A percentile compares a stretch with the other conserved stretches of the same genome.
Evolutionary conservation across 2,888 invertebrate species (phyloP).

Genomic region (Eugnorisma glareosa): DNA sequence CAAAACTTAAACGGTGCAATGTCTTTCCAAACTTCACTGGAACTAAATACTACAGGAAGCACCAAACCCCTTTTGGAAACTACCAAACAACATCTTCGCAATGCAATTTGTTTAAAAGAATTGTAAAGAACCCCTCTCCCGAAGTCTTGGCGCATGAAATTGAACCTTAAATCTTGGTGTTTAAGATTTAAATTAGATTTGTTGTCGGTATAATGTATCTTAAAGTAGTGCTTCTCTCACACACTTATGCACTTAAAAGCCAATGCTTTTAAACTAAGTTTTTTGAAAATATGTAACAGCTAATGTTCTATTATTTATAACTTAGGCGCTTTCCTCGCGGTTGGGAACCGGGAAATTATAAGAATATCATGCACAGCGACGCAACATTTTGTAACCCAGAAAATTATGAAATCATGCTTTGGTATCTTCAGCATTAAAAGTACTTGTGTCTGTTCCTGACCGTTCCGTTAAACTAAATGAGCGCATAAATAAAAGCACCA

Average conservation of each 20-base stretch:
- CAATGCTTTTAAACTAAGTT: slow-evolving; percentile 57
- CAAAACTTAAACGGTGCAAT: slow-evolving; percentile 66
- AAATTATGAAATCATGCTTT: background rate
- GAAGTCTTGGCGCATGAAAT: slow-evolving; percentile 47
- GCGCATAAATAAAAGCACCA: background rate
- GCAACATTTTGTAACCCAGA: background rate
- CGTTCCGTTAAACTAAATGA: background rate
- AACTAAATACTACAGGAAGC: slow-evolving; percentile 68
- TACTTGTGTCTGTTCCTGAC: background rate
- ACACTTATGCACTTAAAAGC: slow-evolving; percentile 57
- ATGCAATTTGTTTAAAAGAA: slow-evolving; percentile 79
- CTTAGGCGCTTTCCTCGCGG: background rate
- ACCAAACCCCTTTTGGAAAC: slow-evolving; percentile 70
- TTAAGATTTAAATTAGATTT: slow-evolving; percentile 58
- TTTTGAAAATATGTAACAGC: slow-evolving; percentile 46
- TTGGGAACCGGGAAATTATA: background rate
- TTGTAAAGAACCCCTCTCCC: slow-evolving; percentile 71
- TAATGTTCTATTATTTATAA: slow-evolving; percentile 47
- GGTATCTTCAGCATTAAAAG: background rate
- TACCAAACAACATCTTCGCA: slow-evolving; percentile 77
- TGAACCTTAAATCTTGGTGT: slow-evolving; percentile 48
- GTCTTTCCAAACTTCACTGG: slow-evolving; percentile 65
- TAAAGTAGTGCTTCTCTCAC: slow-evolving; percentile 50
- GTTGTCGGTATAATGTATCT: slow-evolving; percentile 54
- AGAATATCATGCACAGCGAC: background rate